These are phyloP conservation scores for Centropus unirufus DNA, from an alignment of 2,113 vertebrate genomes.

Conservation along the genomic window DNA sequence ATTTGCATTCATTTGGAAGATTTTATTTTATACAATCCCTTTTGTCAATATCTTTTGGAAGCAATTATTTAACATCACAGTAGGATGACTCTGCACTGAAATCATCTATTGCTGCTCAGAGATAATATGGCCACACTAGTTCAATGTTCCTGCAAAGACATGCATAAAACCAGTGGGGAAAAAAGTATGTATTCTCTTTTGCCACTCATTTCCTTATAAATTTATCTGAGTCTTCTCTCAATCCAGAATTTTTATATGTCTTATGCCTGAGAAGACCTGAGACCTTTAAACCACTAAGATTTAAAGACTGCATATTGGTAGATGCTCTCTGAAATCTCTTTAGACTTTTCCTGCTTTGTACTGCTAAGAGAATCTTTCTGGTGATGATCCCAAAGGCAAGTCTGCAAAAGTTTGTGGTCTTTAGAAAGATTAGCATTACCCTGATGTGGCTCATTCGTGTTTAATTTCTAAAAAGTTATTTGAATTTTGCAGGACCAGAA, in stretches of 20 bases:
- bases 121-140: neutral
- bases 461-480: neutral
- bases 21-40: neutral
- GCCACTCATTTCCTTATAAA: neutral
- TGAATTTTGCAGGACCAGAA: neutral
- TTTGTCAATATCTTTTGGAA: neutral
- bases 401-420: neutral
- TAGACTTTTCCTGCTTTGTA: neutral
- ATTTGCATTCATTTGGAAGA: neutral
- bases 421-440: neutral
- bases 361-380: neutral
- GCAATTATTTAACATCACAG: neutral
- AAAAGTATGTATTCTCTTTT: neutral
- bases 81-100: neutral
- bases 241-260: neutral
- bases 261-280: neutral
- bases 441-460: neutral
- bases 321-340: neutral
- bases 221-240: neutral
- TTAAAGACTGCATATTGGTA: neutral
- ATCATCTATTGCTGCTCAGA: neutral
- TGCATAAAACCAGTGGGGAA: rapidly evolving
- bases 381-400: neutral
- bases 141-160: neutral
- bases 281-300: neutral